These are phyloP conservation scores for Keiferia lycopersicella DNA, from an alignment of 2,888 invertebrate species.

Conservation along the genomic window DNA sequence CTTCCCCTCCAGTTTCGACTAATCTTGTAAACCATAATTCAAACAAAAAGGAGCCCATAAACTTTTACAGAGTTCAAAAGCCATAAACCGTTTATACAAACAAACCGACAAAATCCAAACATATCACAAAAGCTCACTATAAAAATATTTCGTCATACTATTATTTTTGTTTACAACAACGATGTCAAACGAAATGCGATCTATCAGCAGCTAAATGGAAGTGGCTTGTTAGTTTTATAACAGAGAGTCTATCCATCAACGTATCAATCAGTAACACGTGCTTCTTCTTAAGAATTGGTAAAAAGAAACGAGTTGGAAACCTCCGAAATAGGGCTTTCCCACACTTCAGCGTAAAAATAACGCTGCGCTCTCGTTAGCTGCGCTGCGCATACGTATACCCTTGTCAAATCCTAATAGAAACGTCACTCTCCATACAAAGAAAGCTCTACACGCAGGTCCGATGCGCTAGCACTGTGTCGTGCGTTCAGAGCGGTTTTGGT, in stretches of 20 bases:
- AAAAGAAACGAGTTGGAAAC: background rate
- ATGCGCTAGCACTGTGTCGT: too few species aligned
- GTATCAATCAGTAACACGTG: constrained; percentile 30
- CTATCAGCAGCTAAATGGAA: constrained; percentile 66
- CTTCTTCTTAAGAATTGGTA: background rate
- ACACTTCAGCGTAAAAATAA: too few species aligned
- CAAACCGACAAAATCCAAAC: constrained; percentile 25
- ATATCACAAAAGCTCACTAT: constrained; percentile 19
- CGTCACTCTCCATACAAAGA: too few species aligned
- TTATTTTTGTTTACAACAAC: constrained; percentile 72
- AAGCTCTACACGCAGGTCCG: too few species aligned
- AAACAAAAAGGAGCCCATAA: background rate
- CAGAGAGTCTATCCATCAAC: background rate
- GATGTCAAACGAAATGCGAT: constrained; percentile 66
- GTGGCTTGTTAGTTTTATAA: background rate
- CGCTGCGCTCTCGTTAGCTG: too few species aligned
- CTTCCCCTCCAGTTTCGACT: background rate
- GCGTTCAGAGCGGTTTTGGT: too few species aligned
- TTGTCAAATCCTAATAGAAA: too few species aligned
- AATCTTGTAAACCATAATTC: constrained; percentile 1
- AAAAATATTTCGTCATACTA: constrained; percentile 53
- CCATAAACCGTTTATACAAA: constrained; percentile 11
- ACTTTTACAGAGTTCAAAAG: background rate
- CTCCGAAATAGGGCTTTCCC: background rate
- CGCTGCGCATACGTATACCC: too few species aligned